phyloP scores from a whole-genome alignment of 1,140 invertebrate species.

The Diuraphis noxia region DNA sequence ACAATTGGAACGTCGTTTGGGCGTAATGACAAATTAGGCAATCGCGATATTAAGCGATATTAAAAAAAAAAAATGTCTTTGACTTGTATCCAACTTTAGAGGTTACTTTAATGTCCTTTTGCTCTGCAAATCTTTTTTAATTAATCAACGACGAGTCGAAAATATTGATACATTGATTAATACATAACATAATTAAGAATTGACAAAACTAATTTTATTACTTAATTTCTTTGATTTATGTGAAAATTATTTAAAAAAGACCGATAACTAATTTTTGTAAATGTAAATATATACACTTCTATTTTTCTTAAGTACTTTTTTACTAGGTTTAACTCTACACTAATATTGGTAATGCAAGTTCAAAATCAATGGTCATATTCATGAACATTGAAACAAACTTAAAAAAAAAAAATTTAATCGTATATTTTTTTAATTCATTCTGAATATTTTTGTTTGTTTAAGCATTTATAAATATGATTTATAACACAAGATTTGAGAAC shows the following conservation, averaged over 20 bases:
- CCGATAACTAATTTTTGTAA: background rate
- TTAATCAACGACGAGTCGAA: background rate
- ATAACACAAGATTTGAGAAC: background rate
- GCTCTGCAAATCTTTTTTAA: background rate
- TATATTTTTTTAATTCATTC: background rate
- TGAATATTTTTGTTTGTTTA: background rate
- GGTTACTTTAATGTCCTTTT: constrained; percentile 1
- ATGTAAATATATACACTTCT: background rate
- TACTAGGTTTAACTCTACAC: background rate
- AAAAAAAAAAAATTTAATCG: background rate
- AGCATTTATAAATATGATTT: background rate
- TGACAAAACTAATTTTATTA: background rate
- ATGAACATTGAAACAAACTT: background rate
- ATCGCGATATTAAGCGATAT: background rate
- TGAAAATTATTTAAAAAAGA: background rate
- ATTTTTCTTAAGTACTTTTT: background rate
- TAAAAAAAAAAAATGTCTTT: background rate
- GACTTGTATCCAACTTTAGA: background rate
- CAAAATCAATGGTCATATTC: background rate
- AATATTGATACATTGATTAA: background rate
- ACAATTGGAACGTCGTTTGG: background rate
- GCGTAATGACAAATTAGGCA: constrained; percentile 6
- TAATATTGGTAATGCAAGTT: background rate
- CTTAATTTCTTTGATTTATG: background rate
- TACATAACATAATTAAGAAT: background rate